Conservation (phyloP, 1,140 invertebrate species). For the Pseudomyrmex flavicornis region DNA sequence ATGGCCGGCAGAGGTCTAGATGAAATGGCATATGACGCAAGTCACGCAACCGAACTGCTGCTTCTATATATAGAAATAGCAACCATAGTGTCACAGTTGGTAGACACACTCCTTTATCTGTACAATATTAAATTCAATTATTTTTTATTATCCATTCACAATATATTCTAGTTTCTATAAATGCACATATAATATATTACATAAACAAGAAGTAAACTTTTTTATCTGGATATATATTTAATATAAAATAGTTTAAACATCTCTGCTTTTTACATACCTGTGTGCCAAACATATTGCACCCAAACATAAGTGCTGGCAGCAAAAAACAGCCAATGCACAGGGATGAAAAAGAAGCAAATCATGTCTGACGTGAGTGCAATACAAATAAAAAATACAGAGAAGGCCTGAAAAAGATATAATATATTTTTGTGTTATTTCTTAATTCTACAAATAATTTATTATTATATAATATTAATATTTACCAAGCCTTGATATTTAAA, state of each 20-base stretch:
- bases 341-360: constrained; percentile 99
- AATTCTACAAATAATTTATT: neutral
- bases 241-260: neutral
- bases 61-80: constrained; percentile 98
- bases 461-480: constrained; percentile 86
- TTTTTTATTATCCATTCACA: neutral
- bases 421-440: constrained; percentile 87
- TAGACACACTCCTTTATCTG: constrained; percentile 96
- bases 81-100: constrained; percentile 98
- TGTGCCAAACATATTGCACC: constrained; percentile 99
- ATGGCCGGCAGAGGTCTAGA: constrained; percentile 97
- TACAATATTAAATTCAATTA: constrained; percentile 73
- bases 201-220: neutral
- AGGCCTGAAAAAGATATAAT: constrained; percentile 91
- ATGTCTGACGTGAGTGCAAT: constrained; percentile 99
- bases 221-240: neutral
- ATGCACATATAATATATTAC: neutral
- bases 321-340: constrained; percentile 99
- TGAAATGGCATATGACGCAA: constrained; percentile 95
- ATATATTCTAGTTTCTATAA: constrained; percentile 31
- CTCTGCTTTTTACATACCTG: constrained; percentile 89
- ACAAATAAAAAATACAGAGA: constrained; percentile 99
- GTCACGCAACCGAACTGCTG: constrained; percentile 94
- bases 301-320: constrained; percentile 99
- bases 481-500: constrained; percentile 99